Percentiles rank a stretch among this genome's conserved stretches.
Conservation (phyloP, 2,888 invertebrate species). For the Ectropis crepuscularia region DNA sequence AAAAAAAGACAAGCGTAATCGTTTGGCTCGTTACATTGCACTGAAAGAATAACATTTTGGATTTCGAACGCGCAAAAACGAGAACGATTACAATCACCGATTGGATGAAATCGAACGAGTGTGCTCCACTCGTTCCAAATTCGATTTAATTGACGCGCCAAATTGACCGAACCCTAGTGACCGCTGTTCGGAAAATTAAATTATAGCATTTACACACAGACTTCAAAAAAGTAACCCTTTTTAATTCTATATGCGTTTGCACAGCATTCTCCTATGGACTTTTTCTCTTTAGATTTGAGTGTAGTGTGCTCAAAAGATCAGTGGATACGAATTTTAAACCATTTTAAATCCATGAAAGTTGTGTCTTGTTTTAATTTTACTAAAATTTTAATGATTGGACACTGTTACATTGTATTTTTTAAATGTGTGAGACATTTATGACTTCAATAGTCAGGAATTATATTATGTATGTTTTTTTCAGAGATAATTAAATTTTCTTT, state of each 20-base stretch:
- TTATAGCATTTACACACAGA: constrained; percentile 24
- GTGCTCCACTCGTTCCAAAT: constrained; percentile 47
- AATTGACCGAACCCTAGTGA: constrained; percentile 44
- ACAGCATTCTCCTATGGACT: not conserved
- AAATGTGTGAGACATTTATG: too few relatives aligned
- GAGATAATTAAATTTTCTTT: too few relatives aligned
- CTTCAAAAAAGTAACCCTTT: too few relatives aligned
- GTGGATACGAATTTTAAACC: too few relatives aligned
- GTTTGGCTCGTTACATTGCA: constrained; percentile 38
- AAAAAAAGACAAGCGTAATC: constrained; percentile 28
- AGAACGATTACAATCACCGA: constrained; percentile 47
- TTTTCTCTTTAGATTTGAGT: constrained; percentile 3
- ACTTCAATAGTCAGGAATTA: too few relatives aligned
- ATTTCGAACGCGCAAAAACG: constrained; percentile 35
- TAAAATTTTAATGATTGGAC: too few relatives aligned
- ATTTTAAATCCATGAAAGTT: too few relatives aligned
- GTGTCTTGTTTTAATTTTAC: too few relatives aligned
- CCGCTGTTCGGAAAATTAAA: constrained; percentile 43
- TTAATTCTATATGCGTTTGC: too few relatives aligned
- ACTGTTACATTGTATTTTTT: too few relatives aligned
- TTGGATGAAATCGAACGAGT: constrained; percentile 50
- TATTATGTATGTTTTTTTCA: too few relatives aligned
- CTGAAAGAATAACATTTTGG: constrained; percentile 40
- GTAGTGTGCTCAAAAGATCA: too few relatives aligned
- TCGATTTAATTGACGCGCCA: constrained; percentile 45